Conservation (phyloP, 2,888 invertebrate species). For the Mythimna loreyi region DNA sequence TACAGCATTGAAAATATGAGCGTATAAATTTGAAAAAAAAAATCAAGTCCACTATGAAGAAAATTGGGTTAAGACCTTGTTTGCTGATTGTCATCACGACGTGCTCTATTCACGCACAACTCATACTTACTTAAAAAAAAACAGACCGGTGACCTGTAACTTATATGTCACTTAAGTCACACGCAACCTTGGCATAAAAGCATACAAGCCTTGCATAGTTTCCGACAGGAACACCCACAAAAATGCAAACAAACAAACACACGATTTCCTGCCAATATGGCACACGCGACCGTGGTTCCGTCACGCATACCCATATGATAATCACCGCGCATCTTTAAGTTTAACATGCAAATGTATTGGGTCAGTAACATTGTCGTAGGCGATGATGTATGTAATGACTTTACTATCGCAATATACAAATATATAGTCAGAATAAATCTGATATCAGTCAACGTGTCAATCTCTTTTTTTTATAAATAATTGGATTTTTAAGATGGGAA, state of each 20-base stretch:
- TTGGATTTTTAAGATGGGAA: too few relatives aligned
- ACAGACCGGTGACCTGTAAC: background rate
- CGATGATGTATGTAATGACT: background rate
- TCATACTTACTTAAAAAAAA: background rate
- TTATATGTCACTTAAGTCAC: background rate
- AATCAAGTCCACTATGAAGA: background rate
- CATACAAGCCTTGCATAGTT: slow-evolving; percentile 5
- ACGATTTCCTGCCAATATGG: slow-evolving; percentile 46
- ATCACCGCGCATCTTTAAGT: slow-evolving; percentile 17
- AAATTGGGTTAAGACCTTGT: background rate
- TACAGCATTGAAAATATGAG: too few relatives aligned
- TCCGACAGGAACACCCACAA: slow-evolving; percentile 39
- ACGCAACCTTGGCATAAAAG: slow-evolving; percentile 42
- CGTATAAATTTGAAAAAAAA: too few relatives aligned
- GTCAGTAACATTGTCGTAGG: slow-evolving; percentile 31
- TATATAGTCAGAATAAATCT: background rate
- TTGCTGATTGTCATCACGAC: background rate
- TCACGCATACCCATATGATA: slow-evolving; percentile 47
- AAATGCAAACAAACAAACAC: slow-evolving; percentile 48
- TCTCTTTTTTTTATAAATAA: too few relatives aligned
- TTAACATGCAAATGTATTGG: slow-evolving; percentile 21
- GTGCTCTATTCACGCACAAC: background rate
- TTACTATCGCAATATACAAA: background rate
- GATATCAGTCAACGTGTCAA: too few relatives aligned
- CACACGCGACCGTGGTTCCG: slow-evolving; percentile 43